Evolutionary conservation across 2,113 vertebrate species (phyloP), one percentile per base, ranked within the genome.

Genomic region (Calypte anna): DNA sequence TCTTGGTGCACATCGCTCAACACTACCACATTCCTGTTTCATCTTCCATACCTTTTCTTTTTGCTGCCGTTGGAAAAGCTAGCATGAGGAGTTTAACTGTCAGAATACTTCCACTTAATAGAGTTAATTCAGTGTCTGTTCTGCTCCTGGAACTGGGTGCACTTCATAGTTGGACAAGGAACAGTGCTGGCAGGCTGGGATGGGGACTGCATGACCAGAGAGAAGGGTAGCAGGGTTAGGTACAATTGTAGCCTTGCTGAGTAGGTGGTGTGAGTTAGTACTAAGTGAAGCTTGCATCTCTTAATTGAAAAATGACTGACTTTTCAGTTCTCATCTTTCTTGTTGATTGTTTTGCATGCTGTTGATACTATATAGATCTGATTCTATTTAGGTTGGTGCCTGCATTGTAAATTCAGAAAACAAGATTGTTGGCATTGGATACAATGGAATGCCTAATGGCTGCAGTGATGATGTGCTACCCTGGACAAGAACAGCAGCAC

Each of bases 381-480:
- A 68, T 86, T 94, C 82, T 77, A 17, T 91, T 84, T 93, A 99
- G 99, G 99, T 99, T 4, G 99, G 99, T 6, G 99, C 99, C 43
- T 99, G 99, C 95, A 99, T 99, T n/a, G 99, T 99, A 91, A 99
- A 99, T 96, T 95, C 98, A 63, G 99, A 99, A 95, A 99, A 99
- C 94, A 99, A 99, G 97, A 99, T 99, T 11, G 99, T 99, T 25
- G 99, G 99, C 20, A 99, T 99, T 20, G 99, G 99, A 25, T 99
- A 99, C 96, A 99, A 99, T 27, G 99, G 99, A 3, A 99, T 99
- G 99, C 99, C 99, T 9, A 99, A 98, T 31, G 98, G 98, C 40
- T 98, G 98, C 94, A 98, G 98, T 0, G 98, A 99, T 81, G 98
- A 98, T 87, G 82, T 97, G 7, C 89, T 99, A 58, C 98, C 99